Percentiles rank a stretch among this genome's conserved stretches.
Evolutionary conservation across 2,113 vertebrate genomes (phyloP).

Genomic region (Trematocara nigrifrons): DNA sequence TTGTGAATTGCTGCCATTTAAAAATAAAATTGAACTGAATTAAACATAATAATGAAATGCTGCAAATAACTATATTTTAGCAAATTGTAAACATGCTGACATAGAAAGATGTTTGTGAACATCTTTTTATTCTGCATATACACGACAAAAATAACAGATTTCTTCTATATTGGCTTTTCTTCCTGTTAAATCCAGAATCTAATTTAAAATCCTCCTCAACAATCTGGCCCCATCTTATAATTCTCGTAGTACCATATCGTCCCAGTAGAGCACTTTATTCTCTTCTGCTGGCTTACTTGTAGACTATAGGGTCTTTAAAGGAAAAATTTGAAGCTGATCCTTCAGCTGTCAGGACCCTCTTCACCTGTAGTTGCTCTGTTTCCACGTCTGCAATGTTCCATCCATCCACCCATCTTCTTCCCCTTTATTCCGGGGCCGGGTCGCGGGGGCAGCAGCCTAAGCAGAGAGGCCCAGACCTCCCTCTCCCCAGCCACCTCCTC

Average conservation of each 20-base stretch:
- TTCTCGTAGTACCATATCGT: accelerated
- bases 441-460: too few species aligned
- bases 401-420: too few species aligned
- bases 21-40: neutral
- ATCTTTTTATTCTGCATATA: neutral
- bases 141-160: neutral
- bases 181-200: neutral
- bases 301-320: neutral
- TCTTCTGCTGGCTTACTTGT: neutral
- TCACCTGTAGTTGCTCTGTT: neutral
- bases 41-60: neutral
- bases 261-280: neutral
- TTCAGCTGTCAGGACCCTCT: neutral
- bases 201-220: neutral
- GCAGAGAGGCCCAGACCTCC: too few species aligned
- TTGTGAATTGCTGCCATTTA: neutral
- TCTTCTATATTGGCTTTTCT: accelerated
- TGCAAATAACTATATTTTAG: neutral
- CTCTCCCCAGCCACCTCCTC: too few species aligned
- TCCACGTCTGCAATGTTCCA: too few species aligned
- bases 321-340: neutral
- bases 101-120: neutral
- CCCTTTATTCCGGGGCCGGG: too few species aligned
- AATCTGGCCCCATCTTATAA: neutral
- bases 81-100: neutral